Evolutionary conservation across 2,113 vertebrate genomes (phyloP).

Genomic region (Polyodon spathula): DNA sequence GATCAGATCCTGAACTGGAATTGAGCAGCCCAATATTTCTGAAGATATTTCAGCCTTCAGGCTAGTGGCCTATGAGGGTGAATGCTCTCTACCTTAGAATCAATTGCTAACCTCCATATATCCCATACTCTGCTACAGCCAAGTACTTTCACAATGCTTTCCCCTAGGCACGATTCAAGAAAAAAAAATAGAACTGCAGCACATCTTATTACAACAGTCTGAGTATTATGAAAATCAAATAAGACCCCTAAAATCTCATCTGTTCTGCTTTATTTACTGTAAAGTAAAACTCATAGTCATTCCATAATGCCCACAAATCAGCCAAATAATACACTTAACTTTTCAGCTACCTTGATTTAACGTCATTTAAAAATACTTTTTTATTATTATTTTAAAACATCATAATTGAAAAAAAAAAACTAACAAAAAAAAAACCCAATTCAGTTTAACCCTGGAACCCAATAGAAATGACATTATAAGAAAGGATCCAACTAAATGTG

Average conservation of each 20-base stretch:
- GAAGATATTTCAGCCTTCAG: neutral
- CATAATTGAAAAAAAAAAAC: slow-evolving; percentile 24
- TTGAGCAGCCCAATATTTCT: slow-evolving; percentile 23
- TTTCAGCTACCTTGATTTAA: too few species aligned
- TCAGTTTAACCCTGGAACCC: too few species aligned
- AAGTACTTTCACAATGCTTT: neutral
- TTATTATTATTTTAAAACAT: too few species aligned
- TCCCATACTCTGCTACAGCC: neutral
- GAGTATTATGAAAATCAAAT: neutral
- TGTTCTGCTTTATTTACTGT: too few species aligned
- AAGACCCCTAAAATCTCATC: neutral
- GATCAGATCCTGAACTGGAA: slow-evolving; percentile 19
- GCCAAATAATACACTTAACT: too few species aligned
- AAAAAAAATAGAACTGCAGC: slow-evolving; percentile 3
- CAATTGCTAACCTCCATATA: neutral
- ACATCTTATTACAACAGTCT: neutral
- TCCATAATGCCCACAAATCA: too few species aligned
- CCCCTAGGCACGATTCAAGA: neutral
- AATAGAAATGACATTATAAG: too few species aligned
- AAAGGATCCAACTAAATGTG: too few species aligned
- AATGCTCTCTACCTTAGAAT: neutral
- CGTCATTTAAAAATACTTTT: too few species aligned
- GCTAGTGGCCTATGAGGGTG: neutral
- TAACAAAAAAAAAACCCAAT: slow-evolving; percentile 1
- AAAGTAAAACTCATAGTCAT: neutral